Conservation (phyloP, 2,113 vertebrate genomes). For the Lamprotornis superbus region DNA sequence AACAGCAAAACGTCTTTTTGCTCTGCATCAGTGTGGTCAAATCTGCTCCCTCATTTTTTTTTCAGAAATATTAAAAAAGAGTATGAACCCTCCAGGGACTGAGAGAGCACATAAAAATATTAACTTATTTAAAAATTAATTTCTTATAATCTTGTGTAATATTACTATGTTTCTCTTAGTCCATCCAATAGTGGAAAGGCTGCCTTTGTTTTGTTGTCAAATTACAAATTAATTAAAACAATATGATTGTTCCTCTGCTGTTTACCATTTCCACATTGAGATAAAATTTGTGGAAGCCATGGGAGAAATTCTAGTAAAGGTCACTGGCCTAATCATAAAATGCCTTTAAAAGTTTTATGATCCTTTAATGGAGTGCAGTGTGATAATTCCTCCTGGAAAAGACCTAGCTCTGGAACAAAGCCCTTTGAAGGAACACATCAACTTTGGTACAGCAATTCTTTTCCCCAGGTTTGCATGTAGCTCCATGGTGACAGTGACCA, state of each 20-base stretch:
- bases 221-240: background rate
- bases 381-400: background rate
- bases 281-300: background rate
- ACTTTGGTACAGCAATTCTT: background rate
- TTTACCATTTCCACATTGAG: background rate
- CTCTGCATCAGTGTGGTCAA: background rate
- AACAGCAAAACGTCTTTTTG: background rate
- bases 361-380: background rate
- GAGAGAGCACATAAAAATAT: background rate
- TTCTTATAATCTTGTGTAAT: background rate
- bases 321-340: constrained; percentile 1
- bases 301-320: background rate
- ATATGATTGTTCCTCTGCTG: background rate
- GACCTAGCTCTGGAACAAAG: background rate
- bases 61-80: background rate
- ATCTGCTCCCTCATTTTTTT: background rate
- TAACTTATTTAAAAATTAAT: background rate
- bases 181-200: background rate
- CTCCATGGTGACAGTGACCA: background rate
- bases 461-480: background rate
- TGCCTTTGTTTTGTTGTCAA: background rate
- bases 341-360: constrained; percentile 22
- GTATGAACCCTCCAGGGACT: background rate
- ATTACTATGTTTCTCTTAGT: background rate
- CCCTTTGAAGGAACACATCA: background rate